Conservation (phyloP, 2,888 invertebrate species). For the Ophioninae sp. region DNA sequence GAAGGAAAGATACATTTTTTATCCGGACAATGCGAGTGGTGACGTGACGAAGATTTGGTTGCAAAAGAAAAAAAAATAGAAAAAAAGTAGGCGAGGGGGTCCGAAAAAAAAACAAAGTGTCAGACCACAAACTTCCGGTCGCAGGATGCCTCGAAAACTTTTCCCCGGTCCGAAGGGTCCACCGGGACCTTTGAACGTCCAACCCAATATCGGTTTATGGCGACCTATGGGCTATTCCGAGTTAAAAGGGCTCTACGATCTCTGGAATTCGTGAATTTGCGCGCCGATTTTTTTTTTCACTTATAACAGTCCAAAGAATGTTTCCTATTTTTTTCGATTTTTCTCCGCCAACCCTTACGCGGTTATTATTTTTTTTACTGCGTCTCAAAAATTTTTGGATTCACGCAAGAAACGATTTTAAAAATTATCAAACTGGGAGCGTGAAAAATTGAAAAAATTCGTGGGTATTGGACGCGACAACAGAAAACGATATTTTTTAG, state of each 20-base stretch:
- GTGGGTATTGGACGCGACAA: no score
- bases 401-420: no score
- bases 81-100: conserved; percentile 1
- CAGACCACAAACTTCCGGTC: conserved; percentile 58
- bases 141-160: conserved; percentile 23
- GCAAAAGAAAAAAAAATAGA: background rate
- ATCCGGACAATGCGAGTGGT: conserved; percentile 65
- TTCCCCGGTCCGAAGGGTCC: background rate
- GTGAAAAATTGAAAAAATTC: no score
- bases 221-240: background rate
- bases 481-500: no score
- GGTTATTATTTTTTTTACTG: no score
- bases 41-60: conserved; percentile 31
- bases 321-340: no score
- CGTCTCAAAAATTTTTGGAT: no score
- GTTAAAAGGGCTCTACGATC: background rate
- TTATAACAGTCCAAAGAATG: no score
- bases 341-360: no score
- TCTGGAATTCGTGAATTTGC: no score
- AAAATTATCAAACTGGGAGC: no score
- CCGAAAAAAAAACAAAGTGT: conserved; percentile 16
- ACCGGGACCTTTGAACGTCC: conserved; percentile 11
- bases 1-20: conserved; percentile 59
- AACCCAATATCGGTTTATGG: background rate
- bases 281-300: no score